Base-by-base conservation (phyloP, 2,888 invertebrate genomes). In the Salticus scenicus region DNA sequence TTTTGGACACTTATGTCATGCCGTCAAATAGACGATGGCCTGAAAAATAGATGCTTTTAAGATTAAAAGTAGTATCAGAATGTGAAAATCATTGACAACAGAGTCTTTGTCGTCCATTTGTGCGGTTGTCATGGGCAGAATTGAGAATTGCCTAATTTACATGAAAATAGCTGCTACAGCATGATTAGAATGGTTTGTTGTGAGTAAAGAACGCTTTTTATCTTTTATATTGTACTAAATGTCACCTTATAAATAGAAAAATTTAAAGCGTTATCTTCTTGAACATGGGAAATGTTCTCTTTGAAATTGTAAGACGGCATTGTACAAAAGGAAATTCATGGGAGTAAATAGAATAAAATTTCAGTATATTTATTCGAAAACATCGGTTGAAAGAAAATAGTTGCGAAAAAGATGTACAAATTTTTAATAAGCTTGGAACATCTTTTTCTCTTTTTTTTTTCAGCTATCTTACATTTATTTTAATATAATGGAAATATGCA, bases 101-200 rank as follows among this genome's bases (percentile, higher is more conserved):
- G 57, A 24, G 20, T 24, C 12, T 57, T 57, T 57, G 57, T 57
- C 57, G 57, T 24, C 57, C 57, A 57, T 57, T 57, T 57, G 20
- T n/a, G 57, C 24, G 57, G 24, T 57, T 57, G 57, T 24, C 57
- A 57, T 1, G 24, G 1, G 24, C 24, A 57, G 57, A 57, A 57
- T 57, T 20, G 57, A 57, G 57, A 24, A 57, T 24, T n/a, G 57
- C 14, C 57, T 57, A 57, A 57, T 57, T 57, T 57, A 57, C 57
- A 57, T 57, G 57, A 57, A 24, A 57, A 57, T 57, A 24, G 17
- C 1, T 1, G 14, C 10, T 14, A n/a, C 4, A 10, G 37, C 10
- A 14, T 14, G 42, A 24, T 17, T 57, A 24, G 24, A 24, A 24
- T 24, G 5, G 20, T 57, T 24, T 57, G 57, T 57, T 57, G 57